Evolutionary conservation across 2,797 vertebrate genomes (phyloP).

Genomic region (Pachyuromys duprasi): DNA sequence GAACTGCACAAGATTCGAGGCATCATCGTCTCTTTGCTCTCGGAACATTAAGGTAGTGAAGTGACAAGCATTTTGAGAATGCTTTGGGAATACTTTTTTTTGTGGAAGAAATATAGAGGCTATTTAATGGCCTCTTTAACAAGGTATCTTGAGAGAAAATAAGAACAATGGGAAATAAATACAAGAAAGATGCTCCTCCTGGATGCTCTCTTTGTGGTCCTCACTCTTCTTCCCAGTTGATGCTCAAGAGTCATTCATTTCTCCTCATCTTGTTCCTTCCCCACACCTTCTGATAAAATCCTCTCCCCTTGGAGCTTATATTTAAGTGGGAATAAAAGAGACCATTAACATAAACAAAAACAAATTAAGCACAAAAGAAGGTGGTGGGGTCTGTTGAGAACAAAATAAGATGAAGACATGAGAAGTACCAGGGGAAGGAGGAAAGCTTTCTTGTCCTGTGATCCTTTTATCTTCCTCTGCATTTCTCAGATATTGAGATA

Average conservation of each 20-base stretch:
- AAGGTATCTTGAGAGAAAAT: neutral
- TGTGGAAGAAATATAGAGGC: neutral
- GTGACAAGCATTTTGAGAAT: neutral
- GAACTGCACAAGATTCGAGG: neutral
- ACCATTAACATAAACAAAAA: slow-evolving; percentile 38
- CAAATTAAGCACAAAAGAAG: slow-evolving; percentile 33
- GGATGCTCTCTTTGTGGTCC: neutral
- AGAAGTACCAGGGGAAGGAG: neutral
- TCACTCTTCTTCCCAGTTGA: neutral
- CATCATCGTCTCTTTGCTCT: neutral
- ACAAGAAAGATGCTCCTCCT: neutral
- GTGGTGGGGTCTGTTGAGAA: neutral
- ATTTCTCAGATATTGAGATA: neutral
- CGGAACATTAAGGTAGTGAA: neutral
- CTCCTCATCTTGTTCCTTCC: neutral
- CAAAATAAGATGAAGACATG: neutral
- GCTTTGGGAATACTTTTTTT: neutral
- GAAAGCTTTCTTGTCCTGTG: neutral
- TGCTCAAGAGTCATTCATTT: neutral
- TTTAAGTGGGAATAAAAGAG: slow-evolving; percentile 38
- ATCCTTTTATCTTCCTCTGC: neutral
- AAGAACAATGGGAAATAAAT: slow-evolving; percentile 34
- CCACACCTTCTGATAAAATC: neutral
- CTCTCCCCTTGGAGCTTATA: slow-evolving; percentile 10
- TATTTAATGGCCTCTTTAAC: slow-evolving; percentile 45